These are phyloP conservation scores for Trididemnum miniatum DNA, from an alignment of 23 tunicate species.

Conservation along the genomic window DNA sequence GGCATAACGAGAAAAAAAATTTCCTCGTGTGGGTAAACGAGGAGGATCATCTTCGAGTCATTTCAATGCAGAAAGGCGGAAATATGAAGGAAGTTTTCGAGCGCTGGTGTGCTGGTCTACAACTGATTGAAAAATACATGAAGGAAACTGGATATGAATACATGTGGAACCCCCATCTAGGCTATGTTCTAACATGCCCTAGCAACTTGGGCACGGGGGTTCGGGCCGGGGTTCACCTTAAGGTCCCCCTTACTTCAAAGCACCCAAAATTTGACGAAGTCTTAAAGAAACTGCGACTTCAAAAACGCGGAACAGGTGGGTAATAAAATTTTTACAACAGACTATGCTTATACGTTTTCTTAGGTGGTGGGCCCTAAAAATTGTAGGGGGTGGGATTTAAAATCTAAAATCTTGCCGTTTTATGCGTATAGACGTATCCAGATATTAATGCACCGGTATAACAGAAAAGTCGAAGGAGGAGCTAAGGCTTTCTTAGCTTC, in stretches of 20 bases:
- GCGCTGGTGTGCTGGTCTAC: constrained; percentile 81
- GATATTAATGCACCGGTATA: too few species aligned
- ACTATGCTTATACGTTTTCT: too few species aligned
- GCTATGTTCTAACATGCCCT: constrained; percentile 96
- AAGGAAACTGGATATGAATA: constrained; percentile 82
- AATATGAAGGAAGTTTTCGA: constrained; percentile 74
- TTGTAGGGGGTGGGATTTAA: too few species aligned
- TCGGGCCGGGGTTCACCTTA: constrained; percentile 96
- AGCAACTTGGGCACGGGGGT: constrained; percentile 99
- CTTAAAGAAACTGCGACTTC: constrained; percentile 85
- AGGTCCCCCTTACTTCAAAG: constrained; percentile 62
- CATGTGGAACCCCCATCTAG: constrained; percentile 98
- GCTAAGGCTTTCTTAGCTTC: too few species aligned
- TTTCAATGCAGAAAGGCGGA: constrained; percentile 91
- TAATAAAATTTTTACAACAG: too few species aligned
- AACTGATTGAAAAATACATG: constrained; percentile 75
- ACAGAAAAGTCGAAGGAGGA: too few species aligned
- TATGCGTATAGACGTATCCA: too few species aligned
- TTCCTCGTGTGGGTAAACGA: constrained; percentile 94
- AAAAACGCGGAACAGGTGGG: constrained; percentile 88
- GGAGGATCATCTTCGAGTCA: constrained; percentile 89
- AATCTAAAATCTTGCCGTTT: too few species aligned
- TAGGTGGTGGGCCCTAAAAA: too few species aligned
- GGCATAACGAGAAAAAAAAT: constrained; percentile 96
- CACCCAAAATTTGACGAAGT: constrained; percentile 81